A percentile compares a stretch with the other conserved stretches of the same genome.
Evolutionary conservation across 2,113 vertebrate genomes (phyloP).

Genomic region (Dromaius novaehollandiae): DNA sequence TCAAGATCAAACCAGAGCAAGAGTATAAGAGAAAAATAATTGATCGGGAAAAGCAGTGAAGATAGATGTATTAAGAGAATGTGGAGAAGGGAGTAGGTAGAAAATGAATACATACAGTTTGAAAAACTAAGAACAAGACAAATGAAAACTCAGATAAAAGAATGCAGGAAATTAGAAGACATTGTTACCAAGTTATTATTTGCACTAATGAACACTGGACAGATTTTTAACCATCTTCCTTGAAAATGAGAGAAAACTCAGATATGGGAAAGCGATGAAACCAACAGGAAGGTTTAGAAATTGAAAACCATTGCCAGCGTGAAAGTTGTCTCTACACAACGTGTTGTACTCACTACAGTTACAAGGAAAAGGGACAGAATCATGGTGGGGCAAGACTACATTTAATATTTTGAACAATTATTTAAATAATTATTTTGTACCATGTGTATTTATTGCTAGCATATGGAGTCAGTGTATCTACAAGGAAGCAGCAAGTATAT

Average conservation of each 20-base stretch:
- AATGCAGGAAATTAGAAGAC: background rate
- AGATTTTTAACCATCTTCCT: background rate
- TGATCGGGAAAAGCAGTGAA: background rate
- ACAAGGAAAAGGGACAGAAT: background rate
- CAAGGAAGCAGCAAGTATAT: background rate
- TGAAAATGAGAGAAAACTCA: background rate
- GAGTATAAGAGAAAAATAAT: background rate
- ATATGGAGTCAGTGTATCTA: background rate
- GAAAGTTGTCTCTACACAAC: background rate
- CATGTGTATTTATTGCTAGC: background rate
- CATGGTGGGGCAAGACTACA: background rate
- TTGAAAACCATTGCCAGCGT: background rate
- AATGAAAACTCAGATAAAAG: constrained; percentile 8
- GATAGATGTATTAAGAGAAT: background rate
- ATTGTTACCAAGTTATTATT: constrained; percentile 1
- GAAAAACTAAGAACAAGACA: background rate
- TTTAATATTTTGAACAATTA: background rate
- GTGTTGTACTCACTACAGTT: background rate
- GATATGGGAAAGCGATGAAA: rapidly evolving
- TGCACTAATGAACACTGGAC: background rate
- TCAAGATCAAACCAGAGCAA: background rate
- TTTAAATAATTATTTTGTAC: background rate
- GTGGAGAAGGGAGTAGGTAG: background rate
- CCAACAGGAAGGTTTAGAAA: background rate
- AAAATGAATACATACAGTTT: background rate